phyloP scores from a whole-genome alignment of 2,888 invertebrate genomes.

The Iselma pallidipennis region DNA sequence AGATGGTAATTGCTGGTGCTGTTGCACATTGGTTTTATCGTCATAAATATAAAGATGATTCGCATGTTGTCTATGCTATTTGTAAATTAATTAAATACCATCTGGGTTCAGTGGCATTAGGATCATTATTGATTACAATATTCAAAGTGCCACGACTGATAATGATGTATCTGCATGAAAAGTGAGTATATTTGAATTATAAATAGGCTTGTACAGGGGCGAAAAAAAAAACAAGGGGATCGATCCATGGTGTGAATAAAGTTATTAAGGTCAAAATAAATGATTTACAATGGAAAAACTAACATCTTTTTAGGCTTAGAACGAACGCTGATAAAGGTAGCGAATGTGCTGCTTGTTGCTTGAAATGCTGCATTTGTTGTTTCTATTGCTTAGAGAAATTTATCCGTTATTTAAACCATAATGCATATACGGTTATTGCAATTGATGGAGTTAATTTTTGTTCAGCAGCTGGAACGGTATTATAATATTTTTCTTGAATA shows the following conservation, averaged over 20 bases:
- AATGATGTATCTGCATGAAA: conserved; percentile 85
- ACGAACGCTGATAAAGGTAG: conserved; percentile 72
- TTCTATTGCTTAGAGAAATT: conserved; percentile 91
- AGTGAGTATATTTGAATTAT: conserved; percentile 65
- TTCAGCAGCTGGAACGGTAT: conserved; percentile 83
- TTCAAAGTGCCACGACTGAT: conserved; percentile 90
- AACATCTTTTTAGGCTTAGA: conserved; percentile 61
- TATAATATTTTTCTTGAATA: neutral
- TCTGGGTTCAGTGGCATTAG: conserved; percentile 93
- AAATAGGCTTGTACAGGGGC: neutral
- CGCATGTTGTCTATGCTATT: conserved; percentile 72
- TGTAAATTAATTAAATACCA: conserved; percentile 84
- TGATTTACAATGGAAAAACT: neutral
- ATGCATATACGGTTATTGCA: conserved; percentile 93
- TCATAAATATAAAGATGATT: conserved; percentile 67
- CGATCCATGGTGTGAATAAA: no score
- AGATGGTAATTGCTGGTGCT: conserved; percentile 91
- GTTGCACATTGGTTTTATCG: conserved; percentile 95
- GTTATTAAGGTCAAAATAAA: neutral
- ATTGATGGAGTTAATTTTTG: conserved; percentile 91
- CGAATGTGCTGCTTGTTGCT: conserved; percentile 73
- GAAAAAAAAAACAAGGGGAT: no score
- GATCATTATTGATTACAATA: conserved; percentile 89
- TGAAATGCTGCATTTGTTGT: conserved; percentile 86
- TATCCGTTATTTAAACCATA: conserved; percentile 89